A percentile compares a stretch with the other conserved stretches of the same genome.
phyloP scores from a whole-genome alignment of 1,140 invertebrate species.

The Hestina assimilis region DNA sequence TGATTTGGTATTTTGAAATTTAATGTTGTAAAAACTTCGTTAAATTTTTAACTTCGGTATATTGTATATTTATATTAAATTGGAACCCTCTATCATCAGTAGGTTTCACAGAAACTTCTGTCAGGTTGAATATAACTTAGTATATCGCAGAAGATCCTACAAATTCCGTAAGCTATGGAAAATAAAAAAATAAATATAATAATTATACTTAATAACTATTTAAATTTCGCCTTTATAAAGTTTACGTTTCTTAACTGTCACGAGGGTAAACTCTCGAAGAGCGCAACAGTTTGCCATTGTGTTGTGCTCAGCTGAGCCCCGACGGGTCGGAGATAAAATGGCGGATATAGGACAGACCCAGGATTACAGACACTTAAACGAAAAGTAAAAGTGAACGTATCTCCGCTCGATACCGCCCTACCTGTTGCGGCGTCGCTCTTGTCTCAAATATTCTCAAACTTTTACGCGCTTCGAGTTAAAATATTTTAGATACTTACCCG shows the following conservation, averaged over 20 bases:
- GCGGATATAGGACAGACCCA: conserved; percentile 42
- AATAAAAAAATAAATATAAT: too few species aligned
- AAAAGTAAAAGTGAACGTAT: conserved; percentile 58
- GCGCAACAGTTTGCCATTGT: conserved; percentile 28
- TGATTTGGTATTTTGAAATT: too few species aligned
- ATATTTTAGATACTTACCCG: conserved; percentile 43
- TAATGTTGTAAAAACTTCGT: too few species aligned
- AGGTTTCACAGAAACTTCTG: too few species aligned
- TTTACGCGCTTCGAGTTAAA: conserved; percentile 44
- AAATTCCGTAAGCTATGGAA: too few species aligned
- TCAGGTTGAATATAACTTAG: too few species aligned
- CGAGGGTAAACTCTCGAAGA: not conserved
- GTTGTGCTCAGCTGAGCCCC: not conserved
- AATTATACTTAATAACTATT: too few species aligned
- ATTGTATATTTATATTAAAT: too few species aligned
- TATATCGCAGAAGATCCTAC: too few species aligned
- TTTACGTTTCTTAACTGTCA: not conserved
- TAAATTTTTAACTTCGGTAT: too few species aligned
- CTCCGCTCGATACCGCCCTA: conserved; percentile 57
- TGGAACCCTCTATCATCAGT: too few species aligned
- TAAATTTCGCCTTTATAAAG: not conserved
- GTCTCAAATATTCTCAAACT: conserved; percentile 42
- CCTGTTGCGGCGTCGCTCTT: conserved; percentile 59
- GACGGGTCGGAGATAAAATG: conserved; percentile 42
- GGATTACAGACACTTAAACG: conserved; percentile 50